phyloP scores from a whole-genome alignment of 2,888 invertebrate genomes.

The Heliconius ethilla region DNA sequence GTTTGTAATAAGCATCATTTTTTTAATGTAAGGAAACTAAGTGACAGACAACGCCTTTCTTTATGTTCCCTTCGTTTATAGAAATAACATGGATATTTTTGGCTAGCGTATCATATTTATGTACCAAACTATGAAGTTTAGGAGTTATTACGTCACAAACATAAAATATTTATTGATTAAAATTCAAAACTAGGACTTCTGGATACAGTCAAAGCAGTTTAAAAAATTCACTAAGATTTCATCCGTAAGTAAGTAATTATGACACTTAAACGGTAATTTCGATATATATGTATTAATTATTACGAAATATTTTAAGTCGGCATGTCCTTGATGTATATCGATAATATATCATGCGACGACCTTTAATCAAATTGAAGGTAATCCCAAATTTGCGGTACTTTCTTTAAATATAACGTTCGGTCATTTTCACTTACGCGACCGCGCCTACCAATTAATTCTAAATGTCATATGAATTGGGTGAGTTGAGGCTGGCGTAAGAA shows the following conservation, averaged over 20 bases:
- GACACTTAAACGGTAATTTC: neutral
- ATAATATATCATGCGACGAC: constrained; percentile 35
- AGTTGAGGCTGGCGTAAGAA: constrained; percentile 43
- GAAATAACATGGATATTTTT: too few relatives aligned
- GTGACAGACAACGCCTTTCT: too few relatives aligned
- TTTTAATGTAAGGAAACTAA: too few relatives aligned
- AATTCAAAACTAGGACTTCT: too few relatives aligned
- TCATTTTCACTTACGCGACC: constrained; percentile 64
- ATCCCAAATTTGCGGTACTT: constrained; percentile 55
- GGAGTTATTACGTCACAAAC: neutral
- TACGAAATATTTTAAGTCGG: constrained; percentile 12
- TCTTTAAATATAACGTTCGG: constrained; percentile 60
- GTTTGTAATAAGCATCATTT: constrained; percentile 20
- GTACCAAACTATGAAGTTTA: too few relatives aligned
- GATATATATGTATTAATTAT: neutral
- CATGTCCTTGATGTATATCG: constrained; percentile 25
- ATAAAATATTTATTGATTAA: neutral
- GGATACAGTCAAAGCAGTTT: neutral
- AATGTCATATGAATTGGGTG: constrained; percentile 71
- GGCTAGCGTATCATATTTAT: too few relatives aligned
- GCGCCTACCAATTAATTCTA: constrained; percentile 74
- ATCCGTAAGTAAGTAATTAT: neutral
- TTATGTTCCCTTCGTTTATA: too few relatives aligned
- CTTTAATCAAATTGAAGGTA: constrained; percentile 45
- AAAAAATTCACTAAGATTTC: neutral